Percentiles rank a stretch among this genome's conserved stretches.
Evolutionary conservation across 2,888 invertebrate genomes (phyloP).

Genomic region (Ferdinandea cuprea): DNA sequence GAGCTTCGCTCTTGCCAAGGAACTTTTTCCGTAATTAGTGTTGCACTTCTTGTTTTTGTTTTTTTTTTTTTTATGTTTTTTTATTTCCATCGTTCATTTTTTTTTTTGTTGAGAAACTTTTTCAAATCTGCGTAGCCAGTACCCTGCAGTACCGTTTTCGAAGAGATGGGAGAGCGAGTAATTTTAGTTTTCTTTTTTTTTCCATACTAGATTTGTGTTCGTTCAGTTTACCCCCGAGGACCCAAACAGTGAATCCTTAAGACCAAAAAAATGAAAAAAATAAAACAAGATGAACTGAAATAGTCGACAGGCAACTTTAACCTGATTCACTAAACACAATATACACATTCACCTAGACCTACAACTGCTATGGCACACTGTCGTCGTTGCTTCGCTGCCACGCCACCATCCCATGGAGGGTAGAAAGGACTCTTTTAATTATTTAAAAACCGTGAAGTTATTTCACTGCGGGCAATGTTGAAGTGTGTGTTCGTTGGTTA

Average conservation of each 20-base stretch:
- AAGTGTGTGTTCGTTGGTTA: slow-evolving; percentile 30
- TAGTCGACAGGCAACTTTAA: slow-evolving; percentile 53
- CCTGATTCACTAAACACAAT: slow-evolving; percentile 42
- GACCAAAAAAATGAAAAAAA: slow-evolving; percentile 17
- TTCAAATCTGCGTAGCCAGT: slow-evolving; percentile 60
- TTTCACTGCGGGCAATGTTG: slow-evolving; percentile 32
- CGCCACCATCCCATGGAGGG: no score
- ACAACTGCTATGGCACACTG: not conserved
- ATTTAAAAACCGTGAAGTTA: slow-evolving; percentile 64
- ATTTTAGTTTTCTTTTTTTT: slow-evolving; percentile 25
- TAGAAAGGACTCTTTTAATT: slow-evolving; percentile 52
- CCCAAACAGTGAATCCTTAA: slow-evolving; percentile 15
- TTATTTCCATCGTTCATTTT: slow-evolving; percentile 7
- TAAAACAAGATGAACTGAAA: slow-evolving; percentile 19
- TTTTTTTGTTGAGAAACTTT: slow-evolving; percentile 22
- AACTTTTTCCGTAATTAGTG: slow-evolving; percentile 70
- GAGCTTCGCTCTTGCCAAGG: slow-evolving; percentile 56
- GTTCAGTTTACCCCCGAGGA: slow-evolving; percentile 50
- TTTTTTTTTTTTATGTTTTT: no score
- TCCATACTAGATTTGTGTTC: slow-evolving; percentile 50
- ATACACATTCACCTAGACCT: not conserved
- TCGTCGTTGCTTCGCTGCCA: not conserved
- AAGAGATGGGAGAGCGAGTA: slow-evolving; percentile 42
- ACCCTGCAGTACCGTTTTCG: slow-evolving; percentile 56
- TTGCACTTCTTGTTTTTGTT: slow-evolving; percentile 36